phyloP scores from a whole-genome alignment of 2,113 vertebrate genomes.

The Otolemur garnettii region DNA sequence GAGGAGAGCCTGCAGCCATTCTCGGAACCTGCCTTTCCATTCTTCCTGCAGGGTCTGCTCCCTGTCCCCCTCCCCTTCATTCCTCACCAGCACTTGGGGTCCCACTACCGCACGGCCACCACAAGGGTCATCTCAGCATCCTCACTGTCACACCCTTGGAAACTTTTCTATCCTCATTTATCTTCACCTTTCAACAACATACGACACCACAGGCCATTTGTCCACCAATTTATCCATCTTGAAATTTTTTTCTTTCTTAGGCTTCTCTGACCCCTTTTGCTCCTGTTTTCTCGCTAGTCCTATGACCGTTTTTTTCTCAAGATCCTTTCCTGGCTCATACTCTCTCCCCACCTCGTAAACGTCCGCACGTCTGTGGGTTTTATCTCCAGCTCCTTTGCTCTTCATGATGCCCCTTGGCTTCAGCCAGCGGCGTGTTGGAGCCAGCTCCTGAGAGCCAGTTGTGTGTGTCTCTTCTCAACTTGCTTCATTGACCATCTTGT shows the following conservation, averaged over 20 bases:
- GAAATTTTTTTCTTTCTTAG: neutral
- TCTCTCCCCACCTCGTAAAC: neutral
- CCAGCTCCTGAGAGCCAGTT: neutral
- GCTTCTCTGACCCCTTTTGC: neutral
- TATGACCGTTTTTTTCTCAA: neutral
- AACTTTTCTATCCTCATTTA: neutral
- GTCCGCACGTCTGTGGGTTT: neutral
- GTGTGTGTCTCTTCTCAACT: neutral
- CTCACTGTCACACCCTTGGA: neutral
- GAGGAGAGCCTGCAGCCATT: neutral
- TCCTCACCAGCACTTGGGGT: neutral
- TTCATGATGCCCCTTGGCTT: conserved; percentile 42
- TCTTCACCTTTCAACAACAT: neutral
- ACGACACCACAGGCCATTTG: neutral
- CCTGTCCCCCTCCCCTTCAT: neutral
- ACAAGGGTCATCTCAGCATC: neutral
- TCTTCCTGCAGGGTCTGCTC: neutral
- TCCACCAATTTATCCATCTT: neutral
- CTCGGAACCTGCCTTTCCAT: neutral
- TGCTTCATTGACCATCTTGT: neutral
- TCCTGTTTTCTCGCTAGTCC: neutral
- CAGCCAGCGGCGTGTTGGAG: conserved; percentile 7
- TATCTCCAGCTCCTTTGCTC: conserved; percentile 14
- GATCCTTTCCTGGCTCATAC: neutral
- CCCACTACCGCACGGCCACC: neutral